phyloP scores from a whole-genome alignment of 2,888 invertebrate genomes.

The Apotomis turbidana region DNA sequence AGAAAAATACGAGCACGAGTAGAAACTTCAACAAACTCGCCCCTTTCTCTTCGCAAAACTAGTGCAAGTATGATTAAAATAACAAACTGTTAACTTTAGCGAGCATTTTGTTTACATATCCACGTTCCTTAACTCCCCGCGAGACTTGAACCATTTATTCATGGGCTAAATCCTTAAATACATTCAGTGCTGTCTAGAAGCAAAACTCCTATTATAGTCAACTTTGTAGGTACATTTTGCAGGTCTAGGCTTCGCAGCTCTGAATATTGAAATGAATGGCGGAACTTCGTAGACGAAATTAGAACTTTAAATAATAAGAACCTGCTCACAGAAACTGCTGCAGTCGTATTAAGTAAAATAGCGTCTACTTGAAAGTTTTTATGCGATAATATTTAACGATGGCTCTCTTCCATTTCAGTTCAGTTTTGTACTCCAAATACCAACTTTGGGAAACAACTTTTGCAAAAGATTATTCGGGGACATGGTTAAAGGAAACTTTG shows the following conservation, averaged over 20 bases:
- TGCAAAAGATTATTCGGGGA: background rate
- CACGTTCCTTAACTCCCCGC: slow-evolving; percentile 20
- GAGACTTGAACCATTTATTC: slow-evolving; percentile 37
- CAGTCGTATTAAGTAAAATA: slow-evolving; percentile 68
- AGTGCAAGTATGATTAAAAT: slow-evolving; percentile 25
- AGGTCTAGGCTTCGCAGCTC: slow-evolving; percentile 59
- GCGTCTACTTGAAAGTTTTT: slow-evolving; percentile 54
- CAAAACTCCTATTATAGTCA: slow-evolving; percentile 55
- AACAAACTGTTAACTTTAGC: slow-evolving; percentile 30
- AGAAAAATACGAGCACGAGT: background rate
- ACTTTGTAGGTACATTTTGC: slow-evolving; percentile 52
- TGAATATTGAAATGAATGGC: slow-evolving; percentile 75
- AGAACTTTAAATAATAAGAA: slow-evolving; percentile 71
- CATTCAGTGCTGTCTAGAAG: slow-evolving; percentile 49
- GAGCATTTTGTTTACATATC: slow-evolving; percentile 29
- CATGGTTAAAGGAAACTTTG: too few relatives aligned
- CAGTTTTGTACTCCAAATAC: background rate
- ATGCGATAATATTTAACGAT: slow-evolving; percentile 47
- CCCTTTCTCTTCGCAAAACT: slow-evolving; percentile 3
- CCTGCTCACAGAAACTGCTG: slow-evolving; percentile 59
- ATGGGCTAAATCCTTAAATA: slow-evolving; percentile 48
- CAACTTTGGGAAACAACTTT: background rate
- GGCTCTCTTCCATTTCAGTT: slow-evolving; percentile 22
- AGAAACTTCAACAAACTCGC: slow-evolving; percentile 5
- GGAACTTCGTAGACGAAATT: slow-evolving; percentile 66